A percentile compares a stretch with the other conserved stretches of the same genome.
Evolutionary conservation across 2,888 invertebrate species (phyloP).

Genomic region (Pyrgus malvae): DNA sequence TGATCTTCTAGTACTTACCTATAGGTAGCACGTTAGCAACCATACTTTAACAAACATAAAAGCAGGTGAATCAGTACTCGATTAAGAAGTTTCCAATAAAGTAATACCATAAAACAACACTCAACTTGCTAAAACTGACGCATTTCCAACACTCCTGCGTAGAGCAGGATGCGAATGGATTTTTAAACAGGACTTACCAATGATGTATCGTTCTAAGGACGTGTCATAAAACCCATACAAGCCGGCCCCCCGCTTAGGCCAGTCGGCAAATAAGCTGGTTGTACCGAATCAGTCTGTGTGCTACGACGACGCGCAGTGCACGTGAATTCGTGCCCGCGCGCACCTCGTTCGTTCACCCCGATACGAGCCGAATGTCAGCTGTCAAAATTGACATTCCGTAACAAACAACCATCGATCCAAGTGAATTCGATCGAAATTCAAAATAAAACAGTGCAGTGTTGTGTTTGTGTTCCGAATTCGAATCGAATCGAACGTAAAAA

Average conservation of each 20-base stretch:
- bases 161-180: conserved; percentile 36
- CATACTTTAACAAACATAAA: too few relatives aligned
- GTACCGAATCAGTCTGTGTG: conserved; percentile 55
- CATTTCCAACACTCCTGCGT: background rate
- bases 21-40: too few relatives aligned
- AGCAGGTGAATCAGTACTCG: too few relatives aligned
- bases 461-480: conserved; percentile 44
- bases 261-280: conserved; percentile 32
- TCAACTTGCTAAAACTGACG: background rate
- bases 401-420: conserved; percentile 44
- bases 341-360: conserved; percentile 57
- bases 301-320: conserved; percentile 59
- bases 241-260: conserved; percentile 62
- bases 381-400: conserved; percentile 71
- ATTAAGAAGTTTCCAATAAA: too few relatives aligned
- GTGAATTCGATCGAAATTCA: conserved; percentile 41
- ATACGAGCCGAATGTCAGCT: conserved; percentile 63
- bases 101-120: background rate
- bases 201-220: conserved; percentile 62
- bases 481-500: conserved; percentile 44
- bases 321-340: conserved; percentile 49
- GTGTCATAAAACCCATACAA: conserved; percentile 40
- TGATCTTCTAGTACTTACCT: too few relatives aligned
- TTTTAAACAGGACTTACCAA: conserved; percentile 56
- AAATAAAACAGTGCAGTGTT: conserved; percentile 25